Evolutionary conservation across 1,140 invertebrate species (phyloP).

Genomic region (Euura saliciscinereae): DNA sequence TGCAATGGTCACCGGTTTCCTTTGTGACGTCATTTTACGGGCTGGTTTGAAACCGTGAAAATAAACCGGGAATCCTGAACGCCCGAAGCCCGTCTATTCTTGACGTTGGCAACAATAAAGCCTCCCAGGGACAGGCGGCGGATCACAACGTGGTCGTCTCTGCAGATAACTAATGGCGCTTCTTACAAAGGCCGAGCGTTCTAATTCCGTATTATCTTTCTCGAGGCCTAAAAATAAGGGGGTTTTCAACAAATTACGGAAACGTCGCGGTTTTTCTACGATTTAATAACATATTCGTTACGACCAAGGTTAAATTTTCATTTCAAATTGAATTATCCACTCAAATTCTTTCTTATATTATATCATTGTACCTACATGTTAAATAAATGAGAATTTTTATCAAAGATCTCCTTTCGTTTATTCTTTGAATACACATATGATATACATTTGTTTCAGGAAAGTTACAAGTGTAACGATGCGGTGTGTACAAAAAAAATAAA

Average conservation of each 20-base stretch:
- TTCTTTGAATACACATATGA: too few species aligned
- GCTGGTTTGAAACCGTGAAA: not conserved
- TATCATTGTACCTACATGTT: too few species aligned
- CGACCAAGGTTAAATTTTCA: too few species aligned
- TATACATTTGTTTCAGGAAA: too few species aligned
- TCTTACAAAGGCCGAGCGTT: conserved; percentile 29
- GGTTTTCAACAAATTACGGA: not conserved
- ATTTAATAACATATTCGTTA: too few species aligned
- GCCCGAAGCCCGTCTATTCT: conserved; percentile 25
- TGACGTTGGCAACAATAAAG: conserved; percentile 33
- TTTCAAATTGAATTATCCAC: too few species aligned
- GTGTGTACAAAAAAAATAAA: too few species aligned
- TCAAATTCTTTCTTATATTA: too few species aligned
- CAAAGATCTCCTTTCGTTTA: too few species aligned
- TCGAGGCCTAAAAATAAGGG: conserved; percentile 28
- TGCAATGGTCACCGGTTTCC: not conserved
- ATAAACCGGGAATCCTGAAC: conserved; percentile 16
- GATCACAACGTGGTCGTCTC: conserved; percentile 7
- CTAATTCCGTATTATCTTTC: conserved; percentile 32
- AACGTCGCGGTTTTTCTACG: too few species aligned
- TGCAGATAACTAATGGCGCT: conserved; percentile 26
- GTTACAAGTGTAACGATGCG: too few species aligned
- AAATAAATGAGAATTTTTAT: too few species aligned
- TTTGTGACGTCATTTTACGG: not conserved
- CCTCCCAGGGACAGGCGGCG: conserved; percentile 27